Conservation (phyloP, 1,140 invertebrate species). For the Aphidius ervi region DNA sequence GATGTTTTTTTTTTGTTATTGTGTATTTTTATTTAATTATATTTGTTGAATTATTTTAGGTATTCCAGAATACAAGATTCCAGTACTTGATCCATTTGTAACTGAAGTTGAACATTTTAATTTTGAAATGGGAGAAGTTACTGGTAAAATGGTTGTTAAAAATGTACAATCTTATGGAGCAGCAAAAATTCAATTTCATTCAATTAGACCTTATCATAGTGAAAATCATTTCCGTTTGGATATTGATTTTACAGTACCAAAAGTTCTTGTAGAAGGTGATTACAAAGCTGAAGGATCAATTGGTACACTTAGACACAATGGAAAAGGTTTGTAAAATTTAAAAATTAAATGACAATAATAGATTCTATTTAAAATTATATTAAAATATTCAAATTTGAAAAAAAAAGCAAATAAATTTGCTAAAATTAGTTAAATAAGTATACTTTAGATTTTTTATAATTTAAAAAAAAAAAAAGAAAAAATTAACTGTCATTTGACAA, state of each 20-base stretch:
- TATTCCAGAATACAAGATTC: slow-evolving; percentile 50
- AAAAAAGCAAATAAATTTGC: too few relatives aligned
- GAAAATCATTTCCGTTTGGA: slow-evolving; percentile 54
- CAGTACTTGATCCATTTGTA: slow-evolving; percentile 52
- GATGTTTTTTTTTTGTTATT: slow-evolving; percentile 10
- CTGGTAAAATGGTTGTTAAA: slow-evolving; percentile 46
- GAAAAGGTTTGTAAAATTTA: slow-evolving; percentile 42
- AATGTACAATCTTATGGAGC: slow-evolving; percentile 52
- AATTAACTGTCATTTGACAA: too few relatives aligned
- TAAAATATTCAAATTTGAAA: too few relatives aligned
- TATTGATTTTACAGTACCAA: slow-evolving; percentile 53
- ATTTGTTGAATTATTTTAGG: slow-evolving; percentile 36
- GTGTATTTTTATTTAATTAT: slow-evolving; percentile 1
- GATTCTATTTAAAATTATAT: neutral
- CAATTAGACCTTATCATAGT: slow-evolving; percentile 52
- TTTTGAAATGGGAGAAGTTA: slow-evolving; percentile 52
- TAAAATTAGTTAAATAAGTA: too few relatives aligned
- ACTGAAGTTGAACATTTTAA: slow-evolving; percentile 46
- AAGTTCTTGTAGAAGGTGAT: slow-evolving; percentile 47
- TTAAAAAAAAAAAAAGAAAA: too few relatives aligned
- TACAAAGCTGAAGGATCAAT: slow-evolving; percentile 53
- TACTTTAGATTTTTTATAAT: too few relatives aligned
- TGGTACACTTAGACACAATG: slow-evolving; percentile 50
- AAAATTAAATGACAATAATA: slow-evolving; percentile 20
- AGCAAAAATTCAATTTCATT: slow-evolving; percentile 48